phyloP scores from a whole-genome alignment of 2,113 vertebrate species.

The Pungitius pungitius region DNA sequence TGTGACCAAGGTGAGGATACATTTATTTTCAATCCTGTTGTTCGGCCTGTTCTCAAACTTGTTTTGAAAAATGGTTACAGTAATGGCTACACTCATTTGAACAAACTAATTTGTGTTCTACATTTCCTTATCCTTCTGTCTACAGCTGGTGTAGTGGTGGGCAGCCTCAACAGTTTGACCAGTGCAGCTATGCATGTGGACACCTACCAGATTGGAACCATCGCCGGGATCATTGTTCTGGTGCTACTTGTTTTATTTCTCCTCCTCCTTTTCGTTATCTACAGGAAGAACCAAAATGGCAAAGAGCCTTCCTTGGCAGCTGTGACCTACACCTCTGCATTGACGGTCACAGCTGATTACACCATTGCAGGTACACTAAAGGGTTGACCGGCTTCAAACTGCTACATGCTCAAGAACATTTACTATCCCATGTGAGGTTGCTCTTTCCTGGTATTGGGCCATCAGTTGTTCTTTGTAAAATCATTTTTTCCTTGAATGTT shows the following conservation, averaged over 20 bases:
- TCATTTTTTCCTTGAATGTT: not conserved
- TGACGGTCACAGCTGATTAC: slow-evolving; percentile 88
- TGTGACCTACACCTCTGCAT: slow-evolving; percentile 91
- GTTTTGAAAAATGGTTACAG: not conserved
- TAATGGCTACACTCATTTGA: too few relatives aligned
- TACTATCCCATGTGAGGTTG: not conserved
- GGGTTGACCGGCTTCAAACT: not conserved
- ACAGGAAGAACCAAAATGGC: slow-evolving; percentile 92
- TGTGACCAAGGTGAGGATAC: slow-evolving; percentile 91
- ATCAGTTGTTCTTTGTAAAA: not conserved
- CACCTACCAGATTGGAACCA: slow-evolving; percentile 93
- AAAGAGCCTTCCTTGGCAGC: slow-evolving; percentile 91
- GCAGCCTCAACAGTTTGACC: slow-evolving; percentile 92
- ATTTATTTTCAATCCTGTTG: not conserved
- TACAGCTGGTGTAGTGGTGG: slow-evolving; percentile 89
- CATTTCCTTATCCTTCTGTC: not conserved
- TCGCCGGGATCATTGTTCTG: slow-evolving; percentile 91
- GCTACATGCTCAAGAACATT: not conserved
- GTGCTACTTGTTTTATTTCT: slow-evolving; percentile 91
- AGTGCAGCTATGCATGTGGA: slow-evolving; percentile 90
- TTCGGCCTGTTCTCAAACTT: not conserved
- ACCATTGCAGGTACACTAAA: slow-evolving; percentile 72
- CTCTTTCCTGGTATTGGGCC: not conserved
- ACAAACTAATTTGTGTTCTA: not conserved
- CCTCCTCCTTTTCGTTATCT: slow-evolving; percentile 91